Percentiles rank a stretch among this genome's conserved stretches.
These are phyloP conservation scores for Indri indri DNA, from an alignment of 2,113 vertebrate species.

Conservation along the genomic window DNA sequence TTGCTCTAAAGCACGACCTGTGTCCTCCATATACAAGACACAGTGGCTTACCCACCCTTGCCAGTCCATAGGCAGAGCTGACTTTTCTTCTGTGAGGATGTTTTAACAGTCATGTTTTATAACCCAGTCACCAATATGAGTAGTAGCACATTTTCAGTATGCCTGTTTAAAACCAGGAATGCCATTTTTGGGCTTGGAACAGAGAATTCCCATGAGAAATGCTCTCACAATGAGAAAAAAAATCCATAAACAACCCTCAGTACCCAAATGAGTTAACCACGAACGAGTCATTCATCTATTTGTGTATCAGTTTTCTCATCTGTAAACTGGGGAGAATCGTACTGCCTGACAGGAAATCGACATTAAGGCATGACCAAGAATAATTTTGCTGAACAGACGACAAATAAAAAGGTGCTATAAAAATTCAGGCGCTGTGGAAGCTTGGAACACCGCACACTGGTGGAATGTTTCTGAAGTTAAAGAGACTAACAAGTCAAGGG, in stretches of 20 bases:
- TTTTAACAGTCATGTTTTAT: neutral
- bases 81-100: neutral
- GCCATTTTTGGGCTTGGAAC: neutral
- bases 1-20: neutral
- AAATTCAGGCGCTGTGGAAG: constrained; percentile 63
- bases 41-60: neutral
- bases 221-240: neutral
- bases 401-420: constrained; percentile 71
- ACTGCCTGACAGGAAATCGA: constrained; percentile 42
- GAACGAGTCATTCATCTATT: neutral
- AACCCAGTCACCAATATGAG: neutral
- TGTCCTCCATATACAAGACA: neutral
- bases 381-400: constrained; percentile 65
- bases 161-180: constrained; percentile 12
- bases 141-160: neutral
- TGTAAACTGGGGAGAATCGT: constrained; percentile 64
- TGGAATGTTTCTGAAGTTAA: constrained; percentile 68
- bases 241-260: neutral
- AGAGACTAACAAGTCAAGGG: constrained; percentile 76
- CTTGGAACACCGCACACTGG: constrained; percentile 48
- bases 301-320: constrained; percentile 63
- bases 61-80: neutral
- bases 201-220: neutral
- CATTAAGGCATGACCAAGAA: constrained; percentile 63
- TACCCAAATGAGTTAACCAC: neutral